Percentiles rank a stretch among this genome's conserved stretches.
These are phyloP conservation scores for Cephus nigrinus DNA, from an alignment of 2,888 invertebrate species.

Conservation along the genomic window DNA sequence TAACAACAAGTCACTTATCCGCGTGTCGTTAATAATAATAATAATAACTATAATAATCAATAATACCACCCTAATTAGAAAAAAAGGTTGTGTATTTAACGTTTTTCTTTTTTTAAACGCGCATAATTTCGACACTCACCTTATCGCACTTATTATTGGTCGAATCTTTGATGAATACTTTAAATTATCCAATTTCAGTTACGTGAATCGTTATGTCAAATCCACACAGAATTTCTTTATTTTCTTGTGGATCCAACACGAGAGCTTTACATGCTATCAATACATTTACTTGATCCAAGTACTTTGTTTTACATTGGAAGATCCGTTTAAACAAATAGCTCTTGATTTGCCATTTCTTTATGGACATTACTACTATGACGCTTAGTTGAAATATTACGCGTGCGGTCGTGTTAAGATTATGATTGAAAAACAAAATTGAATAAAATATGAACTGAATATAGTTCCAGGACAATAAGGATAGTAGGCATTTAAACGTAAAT, in stretches of 20 bases:
- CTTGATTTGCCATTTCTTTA: background rate
- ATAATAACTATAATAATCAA: background rate
- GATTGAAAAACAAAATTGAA: too few species aligned
- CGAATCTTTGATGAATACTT: background rate
- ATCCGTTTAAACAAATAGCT: background rate
- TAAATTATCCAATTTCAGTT: background rate
- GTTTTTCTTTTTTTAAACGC: background rate
- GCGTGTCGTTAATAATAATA: background rate
- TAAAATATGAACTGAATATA: background rate
- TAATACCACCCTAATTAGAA: background rate
- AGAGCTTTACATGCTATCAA: background rate
- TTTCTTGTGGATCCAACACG: background rate
- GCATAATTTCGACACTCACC: background rate
- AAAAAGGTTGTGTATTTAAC: background rate
- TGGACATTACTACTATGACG: background rate
- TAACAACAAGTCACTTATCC: slow-evolving; percentile 12
- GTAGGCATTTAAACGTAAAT: background rate
- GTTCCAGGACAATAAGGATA: background rate
- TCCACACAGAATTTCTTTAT: background rate
- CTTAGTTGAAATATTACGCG: background rate
- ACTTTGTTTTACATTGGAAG: background rate
- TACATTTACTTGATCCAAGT: too few species aligned
- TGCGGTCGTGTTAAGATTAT: background rate
- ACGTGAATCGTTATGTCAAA: background rate
- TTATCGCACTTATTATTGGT: background rate